Conservation (phyloP, 2,888 invertebrate species). For the Drosophila pullipes region DNA sequence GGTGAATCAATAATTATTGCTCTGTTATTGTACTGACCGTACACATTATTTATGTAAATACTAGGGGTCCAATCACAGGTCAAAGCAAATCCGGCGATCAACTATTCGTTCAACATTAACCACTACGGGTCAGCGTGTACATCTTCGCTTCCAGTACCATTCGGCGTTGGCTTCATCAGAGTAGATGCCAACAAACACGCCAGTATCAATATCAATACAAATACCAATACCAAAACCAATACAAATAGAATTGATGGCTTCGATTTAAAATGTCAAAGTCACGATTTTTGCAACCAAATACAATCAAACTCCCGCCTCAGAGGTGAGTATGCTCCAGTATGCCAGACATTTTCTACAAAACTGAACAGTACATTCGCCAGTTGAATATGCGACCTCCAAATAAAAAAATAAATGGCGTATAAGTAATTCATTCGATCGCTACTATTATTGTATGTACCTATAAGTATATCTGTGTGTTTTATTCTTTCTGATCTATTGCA, state of each 20-base stretch:
- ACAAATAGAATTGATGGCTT: conserved; percentile 11
- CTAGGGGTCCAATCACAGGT: conserved; percentile 30
- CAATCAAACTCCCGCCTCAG: conserved; percentile 36
- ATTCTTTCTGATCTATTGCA: conserved; percentile 65
- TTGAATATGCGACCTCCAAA: neutral
- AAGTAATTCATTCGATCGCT: conserved; percentile 1
- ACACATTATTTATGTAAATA: conserved; percentile 28
- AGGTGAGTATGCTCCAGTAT: conserved; percentile 51
- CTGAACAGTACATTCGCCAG: neutral
- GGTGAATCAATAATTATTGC: conserved; percentile 5
- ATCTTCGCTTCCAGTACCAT: conserved; percentile 3
- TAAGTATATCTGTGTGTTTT: conserved; percentile 16
- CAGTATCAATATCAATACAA: conserved; percentile 10
- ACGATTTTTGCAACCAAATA: conserved; percentile 12
- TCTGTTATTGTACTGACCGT: conserved; percentile 26
- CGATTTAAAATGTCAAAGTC: conserved; percentile 15
- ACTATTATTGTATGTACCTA: conserved; percentile 4
- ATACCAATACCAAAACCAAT: conserved; percentile 17
- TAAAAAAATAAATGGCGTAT: neutral
- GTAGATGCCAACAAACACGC: conserved; percentile 9
- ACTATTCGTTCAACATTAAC: neutral
- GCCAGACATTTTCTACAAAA: conserved; percentile 10
- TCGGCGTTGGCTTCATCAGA: conserved; percentile 20
- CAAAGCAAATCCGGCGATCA: conserved; percentile 7
- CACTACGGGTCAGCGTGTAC: conserved; percentile 1